Percentiles rank a stretch among this genome's conserved stretches.
Evolutionary conservation across 1,140 invertebrate species (phyloP).

Genomic region (Wasmannia auropunctata): DNA sequence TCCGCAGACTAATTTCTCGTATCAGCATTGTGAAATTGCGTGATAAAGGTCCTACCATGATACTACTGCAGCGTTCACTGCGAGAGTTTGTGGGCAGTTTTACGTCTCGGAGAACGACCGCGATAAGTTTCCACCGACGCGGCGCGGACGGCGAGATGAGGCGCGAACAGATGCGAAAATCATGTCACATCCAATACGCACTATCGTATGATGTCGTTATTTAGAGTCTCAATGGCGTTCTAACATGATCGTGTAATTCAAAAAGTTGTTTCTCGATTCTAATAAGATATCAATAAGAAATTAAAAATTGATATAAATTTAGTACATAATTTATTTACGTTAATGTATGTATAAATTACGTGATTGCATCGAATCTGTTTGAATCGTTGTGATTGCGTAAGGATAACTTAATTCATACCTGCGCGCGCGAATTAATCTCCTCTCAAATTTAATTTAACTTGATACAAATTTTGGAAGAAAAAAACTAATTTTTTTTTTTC

Average conservation of each 20-base stretch:
- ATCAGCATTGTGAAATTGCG: neutral
- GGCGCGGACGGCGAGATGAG: neutral
- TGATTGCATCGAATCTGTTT: neutral
- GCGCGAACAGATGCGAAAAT: conserved; percentile 44
- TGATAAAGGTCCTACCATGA: neutral
- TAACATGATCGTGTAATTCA: neutral
- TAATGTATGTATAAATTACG: neutral
- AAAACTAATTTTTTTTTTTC: no score
- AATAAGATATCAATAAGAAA: neutral
- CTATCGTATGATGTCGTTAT: neutral
- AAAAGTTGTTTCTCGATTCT: neutral
- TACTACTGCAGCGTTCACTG: neutral
- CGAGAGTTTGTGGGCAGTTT: conserved; percentile 50
- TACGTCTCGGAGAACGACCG: conserved; percentile 28
- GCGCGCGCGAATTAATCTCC: neutral
- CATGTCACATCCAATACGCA: neutral
- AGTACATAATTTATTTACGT: no score
- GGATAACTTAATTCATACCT: neutral
- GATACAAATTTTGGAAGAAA: no score
- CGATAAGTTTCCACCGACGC: conserved; percentile 23
- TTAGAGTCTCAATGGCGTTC: neutral
- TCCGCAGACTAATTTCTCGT: neutral
- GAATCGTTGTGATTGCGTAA: neutral
- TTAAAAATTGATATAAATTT: neutral
- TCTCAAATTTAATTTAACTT: neutral